Percentiles rank a stretch among this genome's conserved stretches.
Evolutionary conservation across 2,113 vertebrate genomes (phyloP).

Genomic region (Serilophus lunatus): DNA sequence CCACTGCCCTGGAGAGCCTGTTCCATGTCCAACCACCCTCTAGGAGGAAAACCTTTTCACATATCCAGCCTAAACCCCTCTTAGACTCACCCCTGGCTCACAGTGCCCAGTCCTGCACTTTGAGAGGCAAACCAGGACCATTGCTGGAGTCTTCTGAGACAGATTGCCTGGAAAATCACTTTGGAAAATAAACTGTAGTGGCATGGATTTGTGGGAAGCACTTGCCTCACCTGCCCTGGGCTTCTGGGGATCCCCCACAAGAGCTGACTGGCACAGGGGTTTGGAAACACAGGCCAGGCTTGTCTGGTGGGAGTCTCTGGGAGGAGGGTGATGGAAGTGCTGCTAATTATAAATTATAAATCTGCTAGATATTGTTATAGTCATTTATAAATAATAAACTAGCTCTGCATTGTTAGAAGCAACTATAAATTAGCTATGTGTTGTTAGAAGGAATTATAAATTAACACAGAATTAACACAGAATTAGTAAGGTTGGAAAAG

Average conservation of each 20-base stretch:
- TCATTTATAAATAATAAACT: not conserved
- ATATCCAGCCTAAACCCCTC: not conserved
- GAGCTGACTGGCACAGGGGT: not conserved
- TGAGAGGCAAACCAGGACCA: not conserved
- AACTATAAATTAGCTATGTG: not conserved
- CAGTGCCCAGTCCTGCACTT: accelerated
- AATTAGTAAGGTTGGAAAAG: no score
- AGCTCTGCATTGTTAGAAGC: not conserved
- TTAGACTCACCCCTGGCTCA: not conserved
- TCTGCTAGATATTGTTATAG: not conserved
- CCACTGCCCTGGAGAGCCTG: not conserved
- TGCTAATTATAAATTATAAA: not conserved
- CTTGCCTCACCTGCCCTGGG: not conserved
- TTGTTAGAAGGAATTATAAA: not conserved
- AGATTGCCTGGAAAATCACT: not conserved
- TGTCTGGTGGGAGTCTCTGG: not conserved
- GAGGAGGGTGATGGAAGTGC: not conserved
- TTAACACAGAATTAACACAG: no score
- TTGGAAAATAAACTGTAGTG: not conserved
- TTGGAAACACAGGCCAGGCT: not conserved
- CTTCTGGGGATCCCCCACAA: not conserved
- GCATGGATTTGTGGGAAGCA: not conserved
- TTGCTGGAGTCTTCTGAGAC: not conserved
- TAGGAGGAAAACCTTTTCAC: not conserved
- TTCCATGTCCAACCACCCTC: not conserved